These are phyloP conservation scores for Piscicola geometra DNA, from an alignment of 2,888 invertebrate species.

Conservation along the genomic window DNA sequence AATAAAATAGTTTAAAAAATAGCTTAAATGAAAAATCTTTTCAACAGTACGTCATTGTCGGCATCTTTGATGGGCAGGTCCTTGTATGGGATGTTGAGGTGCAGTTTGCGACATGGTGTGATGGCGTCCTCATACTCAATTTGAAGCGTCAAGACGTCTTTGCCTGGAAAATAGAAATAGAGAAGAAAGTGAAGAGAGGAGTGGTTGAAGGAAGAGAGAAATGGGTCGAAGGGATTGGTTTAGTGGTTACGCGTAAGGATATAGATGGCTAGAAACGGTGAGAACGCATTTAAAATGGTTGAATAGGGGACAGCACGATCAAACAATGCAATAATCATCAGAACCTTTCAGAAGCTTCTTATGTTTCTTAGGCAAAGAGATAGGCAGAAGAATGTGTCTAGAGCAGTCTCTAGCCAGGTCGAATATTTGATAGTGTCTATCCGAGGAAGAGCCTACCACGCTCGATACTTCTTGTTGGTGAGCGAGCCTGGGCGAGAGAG, in stretches of 20 bases:
- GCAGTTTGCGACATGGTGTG: constrained; percentile 20
- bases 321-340: no score
- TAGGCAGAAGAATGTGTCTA: constrained; percentile 37
- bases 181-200: no score
- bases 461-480: constrained; percentile 3
- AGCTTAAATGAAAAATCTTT: no score
- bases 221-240: no score
- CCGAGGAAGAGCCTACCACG: background rate
- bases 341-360: constrained; percentile 41
- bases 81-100: constrained; percentile 37
- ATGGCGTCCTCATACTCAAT: constrained; percentile 39
- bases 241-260: no score
- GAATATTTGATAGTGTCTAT: constrained; percentile 37
- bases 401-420: constrained; percentile 39
- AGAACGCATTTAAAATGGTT: no score
- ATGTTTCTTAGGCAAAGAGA: constrained; percentile 42
- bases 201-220: no score
- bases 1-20: no score
- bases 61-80: constrained; percentile 41
- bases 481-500: background rate
- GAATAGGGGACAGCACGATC: no score
- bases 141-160: constrained; percentile 39
- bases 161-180: constrained; percentile 21
- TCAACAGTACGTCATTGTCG: no score
- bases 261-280: no score